These are phyloP conservation scores for Drosophila tropicalis DNA, from an alignment of 1,140 invertebrate species.

Conservation along the genomic window DNA sequence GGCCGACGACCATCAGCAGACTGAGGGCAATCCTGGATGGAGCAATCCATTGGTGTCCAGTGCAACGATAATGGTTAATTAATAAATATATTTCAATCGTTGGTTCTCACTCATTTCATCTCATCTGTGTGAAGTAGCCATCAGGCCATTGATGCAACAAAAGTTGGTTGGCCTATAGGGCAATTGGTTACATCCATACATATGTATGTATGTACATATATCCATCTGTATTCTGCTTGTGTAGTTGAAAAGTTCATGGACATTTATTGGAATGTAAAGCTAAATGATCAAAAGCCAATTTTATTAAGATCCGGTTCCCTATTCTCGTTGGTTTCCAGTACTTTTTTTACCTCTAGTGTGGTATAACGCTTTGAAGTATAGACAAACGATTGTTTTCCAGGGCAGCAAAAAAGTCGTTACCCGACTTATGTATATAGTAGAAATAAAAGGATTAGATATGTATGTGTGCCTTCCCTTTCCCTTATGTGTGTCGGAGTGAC, in stretches of 20 bases:
- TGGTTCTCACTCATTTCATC: constrained; percentile 9
- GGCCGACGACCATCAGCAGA: constrained; percentile 23
- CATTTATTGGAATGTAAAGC: no score
- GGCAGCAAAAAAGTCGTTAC: not conserved
- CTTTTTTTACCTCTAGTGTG: not conserved
- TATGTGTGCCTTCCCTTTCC: no score
- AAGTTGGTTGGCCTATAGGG: constrained; percentile 8
- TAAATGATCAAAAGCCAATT: no score
- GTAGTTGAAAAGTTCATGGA: no score
- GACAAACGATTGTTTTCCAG: not conserved
- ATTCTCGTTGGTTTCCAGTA: no score
- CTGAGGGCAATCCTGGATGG: constrained; percentile 16
- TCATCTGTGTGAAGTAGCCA: not conserved
- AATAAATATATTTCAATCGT: constrained; percentile 66
- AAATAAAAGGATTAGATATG: no score
- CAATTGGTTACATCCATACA: no score
- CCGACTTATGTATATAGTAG: no score
- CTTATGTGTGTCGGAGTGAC: not conserved
- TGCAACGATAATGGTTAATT: constrained; percentile 75
- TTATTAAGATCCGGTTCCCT: no score
- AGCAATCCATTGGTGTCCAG: constrained; percentile 22
- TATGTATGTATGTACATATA: not conserved
- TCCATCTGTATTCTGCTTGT: not conserved
- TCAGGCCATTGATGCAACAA: constrained; percentile 3
- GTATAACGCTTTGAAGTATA: no score